Base-by-base conservation (phyloP, 2,113 vertebrate genomes). In the Sitta europaea region DNA sequence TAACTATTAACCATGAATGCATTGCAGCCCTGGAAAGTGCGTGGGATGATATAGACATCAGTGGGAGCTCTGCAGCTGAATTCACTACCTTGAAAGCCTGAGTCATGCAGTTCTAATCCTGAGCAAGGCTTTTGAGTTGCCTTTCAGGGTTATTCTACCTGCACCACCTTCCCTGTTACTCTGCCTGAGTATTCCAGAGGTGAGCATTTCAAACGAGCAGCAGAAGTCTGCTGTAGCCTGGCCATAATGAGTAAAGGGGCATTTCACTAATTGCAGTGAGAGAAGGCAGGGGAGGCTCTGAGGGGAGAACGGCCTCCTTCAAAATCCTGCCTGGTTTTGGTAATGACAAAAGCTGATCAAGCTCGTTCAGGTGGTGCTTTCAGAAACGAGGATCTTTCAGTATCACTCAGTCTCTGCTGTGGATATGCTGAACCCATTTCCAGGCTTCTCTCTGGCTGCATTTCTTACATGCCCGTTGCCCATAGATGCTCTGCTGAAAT, bases 61-160 rank as follows among this genome's bases (percentile, higher is more conserved):
- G 72, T 83, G 75, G 80, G 75, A 93, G 79, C 91, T 95, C 40
- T 92, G 92, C 94, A 97, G 88, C 79, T 91, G 57, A 86, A 96
- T 88, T 84, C 43, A n/a, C 59, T 47, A 28, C 88, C 89, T 88
- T 21, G 86, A 95, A 97, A 96, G 48, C 95, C 92, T 92, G 91
- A 97, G 88, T 94, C 94, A 96, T 97, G 95, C 70, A 65, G 72
- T 81, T 86, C 78, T 35, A 86, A 85, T 43, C 80, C 86, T 83
- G 59, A 93, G 76, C 79, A 91, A 62, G 67, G 61, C 54, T 78
- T 68, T 14, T 9, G 47, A 82, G 45, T 70, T 91, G 91, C 73
- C 67, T 94, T 71, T 96, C 58, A 82, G 78, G 61, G 36, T 90
- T 94, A 77, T 74, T 86, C 29, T 47, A 51, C 45, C 81, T 84